Evolutionary conservation across 1,140 invertebrate genomes (phyloP).

Genomic region (Philopotamus ludificatus): DNA sequence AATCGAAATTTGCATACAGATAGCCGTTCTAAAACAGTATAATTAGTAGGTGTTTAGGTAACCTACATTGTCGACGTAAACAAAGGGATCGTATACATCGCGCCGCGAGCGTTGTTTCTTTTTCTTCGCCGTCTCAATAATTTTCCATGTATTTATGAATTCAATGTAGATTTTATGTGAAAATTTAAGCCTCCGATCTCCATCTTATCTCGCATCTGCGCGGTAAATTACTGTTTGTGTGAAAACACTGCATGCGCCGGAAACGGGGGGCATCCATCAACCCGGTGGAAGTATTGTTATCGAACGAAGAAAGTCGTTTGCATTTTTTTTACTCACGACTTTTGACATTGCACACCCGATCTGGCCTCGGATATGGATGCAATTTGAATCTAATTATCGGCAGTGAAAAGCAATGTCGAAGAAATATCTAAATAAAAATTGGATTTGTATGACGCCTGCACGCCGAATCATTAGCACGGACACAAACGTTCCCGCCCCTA

Average conservation of each 20-base stretch:
- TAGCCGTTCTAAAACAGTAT: too few relatives aligned
- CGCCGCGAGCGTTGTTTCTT: too few relatives aligned
- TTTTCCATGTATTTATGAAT: background rate
- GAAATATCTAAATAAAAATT: too few relatives aligned
- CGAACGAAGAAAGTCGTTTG: background rate
- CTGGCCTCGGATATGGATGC: too few relatives aligned
- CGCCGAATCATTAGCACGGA: too few relatives aligned
- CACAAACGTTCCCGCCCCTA: too few relatives aligned
- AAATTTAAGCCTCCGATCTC: background rate
- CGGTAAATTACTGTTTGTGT: background rate
- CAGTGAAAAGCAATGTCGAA: too few relatives aligned
- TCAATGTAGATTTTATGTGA: background rate
- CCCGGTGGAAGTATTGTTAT: background rate
- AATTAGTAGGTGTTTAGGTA: background rate
- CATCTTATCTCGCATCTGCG: background rate
- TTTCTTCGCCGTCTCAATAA: background rate
- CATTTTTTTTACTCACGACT: background rate
- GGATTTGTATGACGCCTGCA: too few relatives aligned
- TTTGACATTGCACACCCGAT: too few relatives aligned
- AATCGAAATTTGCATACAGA: too few relatives aligned
- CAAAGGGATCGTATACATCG: background rate
- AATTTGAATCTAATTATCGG: too few relatives aligned
- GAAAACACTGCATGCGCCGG: background rate
- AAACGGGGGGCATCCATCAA: background rate
- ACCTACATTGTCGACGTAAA: background rate